A percentile compares a stretch with the other conserved stretches of the same genome.
Conservation (phyloP, 1,140 invertebrate genomes). For the Papilio polyxenes region DNA sequence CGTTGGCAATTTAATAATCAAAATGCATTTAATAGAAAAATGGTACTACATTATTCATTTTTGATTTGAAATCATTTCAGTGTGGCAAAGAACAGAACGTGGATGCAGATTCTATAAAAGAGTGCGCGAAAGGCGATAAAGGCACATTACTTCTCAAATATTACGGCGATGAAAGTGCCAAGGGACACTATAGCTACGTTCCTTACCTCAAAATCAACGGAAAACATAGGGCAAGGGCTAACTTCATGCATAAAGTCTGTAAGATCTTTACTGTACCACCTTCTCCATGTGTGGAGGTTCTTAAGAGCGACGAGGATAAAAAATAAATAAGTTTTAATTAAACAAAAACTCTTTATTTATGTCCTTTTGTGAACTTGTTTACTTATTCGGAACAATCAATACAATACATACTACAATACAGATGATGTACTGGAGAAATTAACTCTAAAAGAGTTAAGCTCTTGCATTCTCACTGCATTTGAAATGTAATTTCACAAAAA, state of each 20-base stretch:
- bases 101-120: constrained; percentile 7
- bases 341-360: background rate
- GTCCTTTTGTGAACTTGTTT: background rate
- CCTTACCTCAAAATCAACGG: background rate
- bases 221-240: background rate
- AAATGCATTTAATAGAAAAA: background rate
- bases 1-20: background rate
- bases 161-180: background rate
- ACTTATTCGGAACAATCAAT: too few species aligned
- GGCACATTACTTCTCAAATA: background rate
- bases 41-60: background rate
- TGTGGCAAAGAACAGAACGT: constrained; percentile 15
- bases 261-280: background rate
- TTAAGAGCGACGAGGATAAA: background rate
- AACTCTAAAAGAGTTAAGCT: too few species aligned
- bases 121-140: background rate
- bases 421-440: too few species aligned
- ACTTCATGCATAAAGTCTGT: background rate
- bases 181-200: background rate
- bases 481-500: too few species aligned
- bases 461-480: too few species aligned
- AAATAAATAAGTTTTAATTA: background rate
- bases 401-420: too few species aligned
- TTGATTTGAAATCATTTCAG: background rate
- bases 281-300: background rate